Base-by-base conservation (phyloP, 1,140 invertebrate genomes). In the Eufriesea mexicana region DNA sequence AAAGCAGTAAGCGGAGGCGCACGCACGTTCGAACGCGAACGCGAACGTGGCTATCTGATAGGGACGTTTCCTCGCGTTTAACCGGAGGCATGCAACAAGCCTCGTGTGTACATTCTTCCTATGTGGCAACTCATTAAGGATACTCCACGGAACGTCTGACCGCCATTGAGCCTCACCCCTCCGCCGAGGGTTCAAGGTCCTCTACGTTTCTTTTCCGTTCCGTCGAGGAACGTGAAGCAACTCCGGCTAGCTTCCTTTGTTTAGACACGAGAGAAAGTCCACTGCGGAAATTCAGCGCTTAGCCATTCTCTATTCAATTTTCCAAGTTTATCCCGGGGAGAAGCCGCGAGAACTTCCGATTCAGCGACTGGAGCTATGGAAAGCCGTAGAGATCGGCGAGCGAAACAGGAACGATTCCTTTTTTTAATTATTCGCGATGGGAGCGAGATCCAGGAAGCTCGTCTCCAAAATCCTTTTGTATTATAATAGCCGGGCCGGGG, bases 1-100 rank as follows among this genome's bases (percentile, higher is more conserved):
- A 92, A 92, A 91, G 91, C 90, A 84, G 87, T 90, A 89, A 74
- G 85, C 59, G 85, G 67, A 76, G 83, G 61, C 73, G 89, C 90
- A 91, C 91, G 90, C 91, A 91, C 91, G 83, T 91, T 84, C 87
- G 74, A 80, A 86, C 71, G 71, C 85, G 73, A 86, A 84, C 84
- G 84, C 68, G 68, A 71, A 54, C 70, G 28, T 20, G 70, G 45
- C 87, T 91, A 92, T 92, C 91, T 89, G 91, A 92, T 92, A 91
- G 90, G 89, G 88, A 85, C 87, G 84, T 91, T 92, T 90, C 91
- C 90, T 90, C 78, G 86, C 88, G 91, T 91, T 92, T 91, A 92
- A 92, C 45, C 66, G 83, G 83, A 86, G 85, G 89, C 91, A 92
- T 92, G 91, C 90, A 91, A 91, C 85, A 23, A 67, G 75, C 83